Evolutionary conservation across 2,888 invertebrate species (phyloP).

Genomic region (Colletes collaris): DNA sequence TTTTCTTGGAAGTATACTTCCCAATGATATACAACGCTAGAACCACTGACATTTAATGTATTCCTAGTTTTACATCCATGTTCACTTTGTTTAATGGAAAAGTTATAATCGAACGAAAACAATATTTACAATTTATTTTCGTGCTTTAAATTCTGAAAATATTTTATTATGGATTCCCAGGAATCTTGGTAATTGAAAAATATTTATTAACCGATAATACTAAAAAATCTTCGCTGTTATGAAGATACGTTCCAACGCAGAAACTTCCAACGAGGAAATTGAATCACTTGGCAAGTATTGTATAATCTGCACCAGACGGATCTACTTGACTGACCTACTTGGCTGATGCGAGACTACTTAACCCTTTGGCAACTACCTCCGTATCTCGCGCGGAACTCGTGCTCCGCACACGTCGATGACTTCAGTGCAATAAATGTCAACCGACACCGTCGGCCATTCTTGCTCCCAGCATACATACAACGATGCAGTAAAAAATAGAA

Average conservation of each 20-base stretch:
- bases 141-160: too few relatives aligned
- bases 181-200: too few relatives aligned
- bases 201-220: not conserved
- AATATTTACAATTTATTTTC: too few relatives aligned
- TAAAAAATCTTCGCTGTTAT: not conserved
- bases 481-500: too few relatives aligned
- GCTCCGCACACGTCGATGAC: slow-evolving; percentile 10
- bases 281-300: slow-evolving; percentile 13
- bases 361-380: slow-evolving; percentile 33
- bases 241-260: not conserved
- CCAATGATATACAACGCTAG: too few relatives aligned
- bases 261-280: slow-evolving; percentile 5
- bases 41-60: too few relatives aligned
- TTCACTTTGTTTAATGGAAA: too few relatives aligned
- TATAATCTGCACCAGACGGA: slow-evolving; percentile 35
- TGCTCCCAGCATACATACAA: too few relatives aligned
- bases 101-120: too few relatives aligned
- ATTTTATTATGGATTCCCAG: too few relatives aligned
- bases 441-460: not conserved
- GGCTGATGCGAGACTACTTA: slow-evolving; percentile 41
- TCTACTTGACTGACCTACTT: slow-evolving; percentile 51
- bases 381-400: not conserved
- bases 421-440: slow-evolving; percentile 6
- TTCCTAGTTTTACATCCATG: too few relatives aligned
- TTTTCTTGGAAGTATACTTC: too few relatives aligned